A percentile compares a stretch with the other conserved stretches of the same genome.
Evolutionary conservation across 2,113 vertebrate species (phyloP).

Genomic region (Mohoua ochrocephala): DNA sequence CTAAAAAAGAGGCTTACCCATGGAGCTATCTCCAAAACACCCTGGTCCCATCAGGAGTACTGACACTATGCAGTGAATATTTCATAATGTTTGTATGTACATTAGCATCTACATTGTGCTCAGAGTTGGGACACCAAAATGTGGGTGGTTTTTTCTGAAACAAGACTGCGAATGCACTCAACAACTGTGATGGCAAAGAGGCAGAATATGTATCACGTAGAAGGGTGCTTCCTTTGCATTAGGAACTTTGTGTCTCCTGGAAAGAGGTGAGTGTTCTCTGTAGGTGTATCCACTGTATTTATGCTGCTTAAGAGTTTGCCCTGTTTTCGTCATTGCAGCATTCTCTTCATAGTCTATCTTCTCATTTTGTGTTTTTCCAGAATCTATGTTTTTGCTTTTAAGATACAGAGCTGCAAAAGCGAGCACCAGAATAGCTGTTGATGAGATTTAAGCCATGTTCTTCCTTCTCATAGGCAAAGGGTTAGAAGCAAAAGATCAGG

Average conservation of each 20-base stretch:
- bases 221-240: neutral
- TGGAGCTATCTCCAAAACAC: neutral
- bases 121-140: neutral
- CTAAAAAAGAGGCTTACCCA: neutral
- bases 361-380: neutral
- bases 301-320: neutral
- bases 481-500: neutral
- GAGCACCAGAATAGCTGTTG: neutral
- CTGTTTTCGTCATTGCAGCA: neutral
- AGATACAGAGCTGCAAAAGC: neutral
- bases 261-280: neutral
- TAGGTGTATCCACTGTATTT: neutral
- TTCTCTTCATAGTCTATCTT: neutral
- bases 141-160: neutral
- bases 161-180: neutral
- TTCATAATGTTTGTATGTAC: neutral
- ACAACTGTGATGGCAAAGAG: neutral
- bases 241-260: neutral
- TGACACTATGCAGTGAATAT: neutral
- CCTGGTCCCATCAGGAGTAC: neutral
- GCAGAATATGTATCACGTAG: fast-evolving
- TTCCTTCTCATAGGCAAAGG: neutral
- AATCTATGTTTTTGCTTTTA: neutral
- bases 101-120: neutral
- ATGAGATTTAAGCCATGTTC: neutral